Evolutionary conservation across 2,888 invertebrate genomes (phyloP).

Genomic region (Nomada fabriciana): DNA sequence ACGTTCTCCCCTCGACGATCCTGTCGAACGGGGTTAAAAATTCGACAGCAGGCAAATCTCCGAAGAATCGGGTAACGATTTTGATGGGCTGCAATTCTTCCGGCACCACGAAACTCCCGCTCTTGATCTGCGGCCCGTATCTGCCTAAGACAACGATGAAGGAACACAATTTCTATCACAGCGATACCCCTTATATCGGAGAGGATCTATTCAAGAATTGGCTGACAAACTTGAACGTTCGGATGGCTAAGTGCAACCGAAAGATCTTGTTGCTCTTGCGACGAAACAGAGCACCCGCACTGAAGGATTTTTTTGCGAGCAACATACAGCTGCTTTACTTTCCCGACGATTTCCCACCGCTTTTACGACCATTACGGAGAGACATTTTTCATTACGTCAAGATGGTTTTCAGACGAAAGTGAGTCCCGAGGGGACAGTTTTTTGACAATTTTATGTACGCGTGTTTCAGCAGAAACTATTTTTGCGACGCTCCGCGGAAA

Average conservation of each 20-base stretch:
- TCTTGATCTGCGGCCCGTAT: slow-evolving; percentile 74
- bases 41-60: neutral
- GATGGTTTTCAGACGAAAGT: slow-evolving; percentile 74
- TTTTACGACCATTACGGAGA: slow-evolving; percentile 71
- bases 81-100: slow-evolving; percentile 76
- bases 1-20: slow-evolving; percentile 56
- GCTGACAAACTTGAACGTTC: slow-evolving; percentile 70
- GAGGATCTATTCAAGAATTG: slow-evolving; percentile 72
- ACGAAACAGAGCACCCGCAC: slow-evolving; percentile 64
- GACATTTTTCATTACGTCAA: slow-evolving; percentile 76
- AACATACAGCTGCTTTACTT: slow-evolving; percentile 74
- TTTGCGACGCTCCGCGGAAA: neutral
- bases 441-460: neutral
- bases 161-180: slow-evolving; percentile 63
- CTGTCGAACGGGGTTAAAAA: neutral
- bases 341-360: slow-evolving; percentile 74
- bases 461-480: neutral
- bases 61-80: slow-evolving; percentile 61
- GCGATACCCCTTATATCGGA: slow-evolving; percentile 66
- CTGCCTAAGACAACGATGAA: slow-evolving; percentile 19
- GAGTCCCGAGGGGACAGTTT: neutral
- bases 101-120: slow-evolving; percentile 75
- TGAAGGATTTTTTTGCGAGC: slow-evolving; percentile 63
- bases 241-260: slow-evolving; percentile 67
- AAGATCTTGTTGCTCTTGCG: slow-evolving; percentile 73